Base-by-base conservation (phyloP, 2,797 vertebrate genomes). In the Melanogrammus aeglefinus region DNA sequence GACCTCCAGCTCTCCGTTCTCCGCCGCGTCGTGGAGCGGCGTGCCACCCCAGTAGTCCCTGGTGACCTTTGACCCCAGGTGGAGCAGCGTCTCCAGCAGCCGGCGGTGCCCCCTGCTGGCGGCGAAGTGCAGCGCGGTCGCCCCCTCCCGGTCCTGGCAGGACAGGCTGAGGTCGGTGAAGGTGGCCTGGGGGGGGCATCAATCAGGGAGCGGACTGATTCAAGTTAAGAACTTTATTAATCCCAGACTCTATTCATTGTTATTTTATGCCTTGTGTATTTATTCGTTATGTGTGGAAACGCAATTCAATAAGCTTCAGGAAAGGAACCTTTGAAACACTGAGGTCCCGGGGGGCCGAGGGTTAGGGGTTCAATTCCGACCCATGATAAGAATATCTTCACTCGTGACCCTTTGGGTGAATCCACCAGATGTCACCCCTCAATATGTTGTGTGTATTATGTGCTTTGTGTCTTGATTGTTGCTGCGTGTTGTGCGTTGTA, bases 11-110 rank as follows among this genome's bases (percentile, higher is more conserved):
- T 95, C 94, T 73, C 95, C 95, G 0, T 95, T 96, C 87, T 97
- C 95, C 0, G 96, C 95, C 3, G 95, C 95, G 7, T 97, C 95
- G 8, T 97, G 96, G 36, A 97, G 93, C 0, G 96, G 95, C 1
- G 95, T 96, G 51, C 95, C 95, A 2, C 95, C 95, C 95, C 95
- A 96, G 82, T 92, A 90, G 79, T 97, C 96, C 75, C 89, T 92
- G 71, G 90, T 85, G 82, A 96, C 81, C 73, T 93, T 93, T 80
- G 94, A 93, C 6, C 95, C 95, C 91, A 94, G 86, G 36, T 87
- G 85, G 74, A 96, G 89, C 41, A 96, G 92, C 24, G 86, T 88
- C 82, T 96, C 93, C 72, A 96, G 91, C 78, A 96, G 94, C 66
- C 93, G 90, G 7, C 88, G 88, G 86, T 96, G 95, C 79, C 96